Percentiles rank a stretch among this genome's conserved stretches.
These are phyloP conservation scores for Sinocyclocheilus anshuiensis DNA, from an alignment of 2,113 vertebrate species.

Conservation along the genomic window DNA sequence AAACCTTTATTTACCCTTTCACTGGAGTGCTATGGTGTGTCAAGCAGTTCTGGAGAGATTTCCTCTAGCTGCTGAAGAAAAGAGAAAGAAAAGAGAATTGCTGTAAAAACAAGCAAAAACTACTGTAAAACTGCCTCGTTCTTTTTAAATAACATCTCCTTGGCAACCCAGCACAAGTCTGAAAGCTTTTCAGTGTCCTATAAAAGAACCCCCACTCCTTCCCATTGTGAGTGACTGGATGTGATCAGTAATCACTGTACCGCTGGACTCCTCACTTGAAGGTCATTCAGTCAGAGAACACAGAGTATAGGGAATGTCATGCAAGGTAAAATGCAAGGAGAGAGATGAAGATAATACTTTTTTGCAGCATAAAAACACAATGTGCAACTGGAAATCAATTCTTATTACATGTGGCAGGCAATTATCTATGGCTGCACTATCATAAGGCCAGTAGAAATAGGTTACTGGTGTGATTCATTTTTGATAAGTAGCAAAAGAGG, in stretches of 20 bases:
- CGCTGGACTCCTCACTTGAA: slow-evolving; percentile 61
- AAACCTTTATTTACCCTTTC: slow-evolving; percentile 44
- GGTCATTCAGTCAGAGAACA: slow-evolving; percentile 59
- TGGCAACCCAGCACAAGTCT: slow-evolving; percentile 64
- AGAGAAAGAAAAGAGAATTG: neutral
- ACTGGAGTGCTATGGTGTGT: slow-evolving; percentile 19
- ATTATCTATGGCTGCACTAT: slow-evolving; percentile 21
- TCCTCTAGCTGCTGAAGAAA: slow-evolving; percentile 45
- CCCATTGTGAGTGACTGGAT: slow-evolving; percentile 5
- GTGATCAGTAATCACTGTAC: slow-evolving; percentile 4
- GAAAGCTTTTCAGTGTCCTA: slow-evolving; percentile 55
- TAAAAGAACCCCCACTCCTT: slow-evolving; percentile 45
- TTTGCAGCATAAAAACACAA: neutral
- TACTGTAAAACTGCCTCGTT: slow-evolving; percentile 50
- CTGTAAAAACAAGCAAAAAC: slow-evolving; percentile 4
- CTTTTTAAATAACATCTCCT: slow-evolving; percentile 60
- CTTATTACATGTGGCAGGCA: slow-evolving; percentile 36
- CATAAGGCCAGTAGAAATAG: too few relatives aligned
- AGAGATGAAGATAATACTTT: slow-evolving; percentile 19
- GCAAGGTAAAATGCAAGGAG: neutral
- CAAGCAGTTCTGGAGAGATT: slow-evolving; percentile 32
- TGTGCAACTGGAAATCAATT: slow-evolving; percentile 32
- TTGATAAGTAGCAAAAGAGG: neutral
- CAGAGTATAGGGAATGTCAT: slow-evolving; percentile 46
- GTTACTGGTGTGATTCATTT: neutral